Base-by-base conservation (phyloP, 2,113 vertebrate species). In the Abramis brama region DNA sequence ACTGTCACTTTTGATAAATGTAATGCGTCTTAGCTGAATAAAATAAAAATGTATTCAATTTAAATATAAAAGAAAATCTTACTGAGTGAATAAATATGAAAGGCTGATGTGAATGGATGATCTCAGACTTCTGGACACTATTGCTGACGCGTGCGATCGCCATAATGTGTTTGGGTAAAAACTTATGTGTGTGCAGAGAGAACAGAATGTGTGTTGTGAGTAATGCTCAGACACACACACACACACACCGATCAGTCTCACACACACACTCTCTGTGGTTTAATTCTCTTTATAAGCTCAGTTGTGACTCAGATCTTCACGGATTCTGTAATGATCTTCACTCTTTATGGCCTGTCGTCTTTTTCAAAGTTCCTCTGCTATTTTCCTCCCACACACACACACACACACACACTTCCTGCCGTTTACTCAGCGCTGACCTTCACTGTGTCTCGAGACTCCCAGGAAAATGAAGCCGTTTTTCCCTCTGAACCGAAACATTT, bases 351-450 rank as follows among this genome's bases (percentile, higher is more conserved):
- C 8, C 36, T 39, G 27, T 94, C 91, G 89, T 93, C 91, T 92
- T 88, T 86, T 92, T 89, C 89, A 91, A 78, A 57, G 50, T 73
- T 19, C 39, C 89, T 89, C 19, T 85, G 70, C 43, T 74, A 2
- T 71, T 68, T 77, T 57, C 55, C 74, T 85, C 88, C 84, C 30
- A 33, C 30, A 33, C 30, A 33, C 30, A 30, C 30, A 30, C 30
- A 30, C 83, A n/a, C 73, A 82, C 88, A 91, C 91, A 90, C 91
- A 89, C 62, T 36, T 36, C 4, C 84, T 90, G 92, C 90, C 93
- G 93, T 94, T 94, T 94, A 93, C 92, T 91, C 91, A 89, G 87
- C 87, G 85, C 33, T 93, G 93, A 94, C 94, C 94, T 94, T 94
- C 90, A 91, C 88, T 92, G 82, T 88, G 87, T 90, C 89, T 92